Evolutionary conservation across 2,797 vertebrate genomes (phyloP).

Genomic region (Euphonia xanthogaster): DNA sequence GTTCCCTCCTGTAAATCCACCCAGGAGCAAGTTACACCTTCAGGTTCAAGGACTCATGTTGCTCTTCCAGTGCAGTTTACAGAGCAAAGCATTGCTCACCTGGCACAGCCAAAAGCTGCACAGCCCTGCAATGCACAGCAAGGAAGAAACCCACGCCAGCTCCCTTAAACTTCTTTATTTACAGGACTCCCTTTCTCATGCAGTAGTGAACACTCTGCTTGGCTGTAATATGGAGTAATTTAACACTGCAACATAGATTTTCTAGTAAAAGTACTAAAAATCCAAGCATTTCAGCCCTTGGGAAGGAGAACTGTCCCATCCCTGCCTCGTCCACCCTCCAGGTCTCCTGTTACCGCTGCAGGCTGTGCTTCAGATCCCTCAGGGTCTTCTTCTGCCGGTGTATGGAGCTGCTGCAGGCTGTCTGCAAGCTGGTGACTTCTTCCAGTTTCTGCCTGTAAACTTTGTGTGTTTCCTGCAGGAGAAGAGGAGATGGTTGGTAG

Average conservation of each 20-base stretch:
- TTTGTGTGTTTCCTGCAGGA: constrained; percentile 90
- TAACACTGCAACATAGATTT: neutral
- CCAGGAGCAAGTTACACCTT: neutral
- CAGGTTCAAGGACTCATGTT: neutral
- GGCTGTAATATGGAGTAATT: neutral
- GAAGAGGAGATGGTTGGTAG: neutral
- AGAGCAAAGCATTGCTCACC: neutral
- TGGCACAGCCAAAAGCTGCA: neutral
- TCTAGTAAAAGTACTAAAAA: neutral
- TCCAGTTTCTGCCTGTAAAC: constrained; percentile 94
- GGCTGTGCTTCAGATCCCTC: constrained; percentile 79
- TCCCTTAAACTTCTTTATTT: neutral
- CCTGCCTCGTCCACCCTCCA: neutral
- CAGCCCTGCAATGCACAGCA: accelerated
- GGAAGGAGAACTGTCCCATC: neutral
- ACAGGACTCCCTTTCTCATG: neutral
- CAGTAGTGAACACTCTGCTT: neutral
- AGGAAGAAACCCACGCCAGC: neutral
- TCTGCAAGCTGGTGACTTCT: constrained; percentile 89
- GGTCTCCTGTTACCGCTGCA: constrained; percentile 78
- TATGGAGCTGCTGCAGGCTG: constrained; percentile 85
- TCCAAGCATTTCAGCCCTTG: neutral
- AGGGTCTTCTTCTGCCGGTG: constrained; percentile 88
- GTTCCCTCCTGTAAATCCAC: neutral
- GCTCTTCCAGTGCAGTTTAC: neutral